phyloP scores from a whole-genome alignment of 2,797 vertebrate species.

The Eidolon dupreanum region DNA sequence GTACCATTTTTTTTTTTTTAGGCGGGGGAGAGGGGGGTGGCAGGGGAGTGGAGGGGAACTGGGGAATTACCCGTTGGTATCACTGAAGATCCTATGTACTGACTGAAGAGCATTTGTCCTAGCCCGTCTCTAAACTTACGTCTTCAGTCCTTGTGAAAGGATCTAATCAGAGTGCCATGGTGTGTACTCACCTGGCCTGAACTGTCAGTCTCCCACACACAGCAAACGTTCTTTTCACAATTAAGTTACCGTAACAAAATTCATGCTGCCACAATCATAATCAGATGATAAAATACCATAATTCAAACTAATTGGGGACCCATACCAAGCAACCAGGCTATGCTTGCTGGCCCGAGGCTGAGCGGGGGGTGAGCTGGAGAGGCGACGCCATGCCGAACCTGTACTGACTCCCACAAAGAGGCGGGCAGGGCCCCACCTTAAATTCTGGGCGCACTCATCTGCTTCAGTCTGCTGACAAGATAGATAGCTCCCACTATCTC shows the following conservation, averaged over 20 bases:
- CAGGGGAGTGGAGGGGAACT: not conserved
- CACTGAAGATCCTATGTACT: not conserved
- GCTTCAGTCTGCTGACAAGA: not conserved
- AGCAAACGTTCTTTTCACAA: not conserved
- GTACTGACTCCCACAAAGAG: not conserved
- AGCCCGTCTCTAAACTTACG: not conserved
- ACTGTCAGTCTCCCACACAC: not conserved
- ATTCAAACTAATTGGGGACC: not conserved
- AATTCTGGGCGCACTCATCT: not conserved
- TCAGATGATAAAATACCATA: not conserved
- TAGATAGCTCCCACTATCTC: not conserved
- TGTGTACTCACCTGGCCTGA: not conserved
- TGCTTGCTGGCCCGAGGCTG: not conserved
- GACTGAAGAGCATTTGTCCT: not conserved
- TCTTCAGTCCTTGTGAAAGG: not conserved
- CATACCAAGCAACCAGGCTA: not conserved
- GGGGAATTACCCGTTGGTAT: not conserved
- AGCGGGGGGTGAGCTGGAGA: not conserved
- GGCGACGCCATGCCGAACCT: no score
- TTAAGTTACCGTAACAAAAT: not conserved
- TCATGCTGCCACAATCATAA: not conserved
- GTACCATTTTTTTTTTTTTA: not conserved
- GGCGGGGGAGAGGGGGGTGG: no score
- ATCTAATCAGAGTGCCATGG: accelerated
- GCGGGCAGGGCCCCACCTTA: not conserved